Conservation (phyloP, 2,888 invertebrate species). For the Tinea semifulvella region DNA sequence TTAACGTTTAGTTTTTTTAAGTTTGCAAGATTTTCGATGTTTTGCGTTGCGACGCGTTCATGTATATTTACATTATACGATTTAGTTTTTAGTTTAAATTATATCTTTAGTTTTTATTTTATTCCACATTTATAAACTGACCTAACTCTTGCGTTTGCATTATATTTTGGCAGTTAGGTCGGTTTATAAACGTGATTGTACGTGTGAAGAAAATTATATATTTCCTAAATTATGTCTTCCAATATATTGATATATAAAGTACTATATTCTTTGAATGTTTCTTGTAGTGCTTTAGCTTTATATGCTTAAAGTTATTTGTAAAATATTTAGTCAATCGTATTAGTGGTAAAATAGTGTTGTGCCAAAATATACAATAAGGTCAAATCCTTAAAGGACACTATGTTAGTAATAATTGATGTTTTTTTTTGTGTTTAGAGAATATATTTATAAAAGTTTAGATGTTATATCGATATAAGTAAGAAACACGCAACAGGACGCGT, state of each 20-base stretch:
- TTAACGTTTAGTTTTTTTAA: not conserved
- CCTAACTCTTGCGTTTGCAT: no score
- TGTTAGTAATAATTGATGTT: slow-evolving; percentile 21
- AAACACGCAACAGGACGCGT: slow-evolving; percentile 36
- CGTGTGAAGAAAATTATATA: slow-evolving; percentile 11
- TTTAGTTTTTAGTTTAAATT: slow-evolving; percentile 20
- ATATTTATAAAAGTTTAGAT: no score
- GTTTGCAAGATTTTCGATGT: not conserved
- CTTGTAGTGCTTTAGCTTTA: not conserved
- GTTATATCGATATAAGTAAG: no score
- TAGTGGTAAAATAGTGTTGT: slow-evolving; percentile 13
- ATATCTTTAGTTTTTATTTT: slow-evolving; percentile 17
- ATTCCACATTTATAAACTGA: slow-evolving; percentile 18
- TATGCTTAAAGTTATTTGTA: not conserved
- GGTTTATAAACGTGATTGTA: no score
- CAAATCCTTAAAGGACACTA: slow-evolving; percentile 35
- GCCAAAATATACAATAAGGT: slow-evolving; percentile 17
- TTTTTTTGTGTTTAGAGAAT: slow-evolving; percentile 17
- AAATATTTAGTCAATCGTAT: slow-evolving; percentile 20
- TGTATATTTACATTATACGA: slow-evolving; percentile 49
- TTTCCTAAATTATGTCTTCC: slow-evolving; percentile 13
- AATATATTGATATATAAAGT: not conserved
- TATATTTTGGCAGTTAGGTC: no score
- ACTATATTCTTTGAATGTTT: slow-evolving; percentile 6
- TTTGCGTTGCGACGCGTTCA: slow-evolving; percentile 58